These are phyloP conservation scores for Etheostoma cragini DNA, from an alignment of 2,113 vertebrate genomes.

Conservation along the genomic window DNA sequence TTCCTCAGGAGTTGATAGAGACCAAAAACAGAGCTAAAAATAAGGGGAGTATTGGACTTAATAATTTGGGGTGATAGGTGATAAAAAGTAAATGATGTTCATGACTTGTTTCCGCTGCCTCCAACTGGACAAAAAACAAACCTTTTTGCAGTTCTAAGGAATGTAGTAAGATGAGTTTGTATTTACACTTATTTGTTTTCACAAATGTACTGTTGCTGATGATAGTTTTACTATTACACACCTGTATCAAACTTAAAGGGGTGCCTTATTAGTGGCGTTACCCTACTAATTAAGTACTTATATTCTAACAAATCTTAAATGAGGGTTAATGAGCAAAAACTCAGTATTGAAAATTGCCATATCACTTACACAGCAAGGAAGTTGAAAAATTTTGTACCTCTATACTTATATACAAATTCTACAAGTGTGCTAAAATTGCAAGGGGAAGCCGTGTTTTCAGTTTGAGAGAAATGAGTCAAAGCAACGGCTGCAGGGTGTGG, in stretches of 20 bases:
- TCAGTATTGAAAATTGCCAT: conserved; percentile 23
- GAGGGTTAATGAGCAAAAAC: conserved; percentile 18
- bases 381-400: not conserved
- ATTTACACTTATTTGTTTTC: not conserved
- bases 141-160: not conserved
- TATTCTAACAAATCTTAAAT: not conserved
- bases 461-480: conserved; percentile 77
- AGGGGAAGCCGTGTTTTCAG: conserved; percentile 25
- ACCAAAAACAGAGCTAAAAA: not conserved
- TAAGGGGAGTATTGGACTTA: not conserved
- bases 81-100: not conserved
- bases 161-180: not conserved
- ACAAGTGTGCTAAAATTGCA: conserved; percentile 8
- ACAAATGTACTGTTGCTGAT: not conserved
- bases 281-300: not conserved
- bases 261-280: not conserved
- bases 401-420: not conserved
- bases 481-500: conserved; percentile 61
- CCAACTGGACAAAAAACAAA: not conserved
- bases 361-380: not conserved
- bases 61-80: too few species aligned
- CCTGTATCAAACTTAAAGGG: not conserved
- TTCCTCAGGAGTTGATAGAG: not conserved
- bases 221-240: not conserved
- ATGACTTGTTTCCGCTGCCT: not conserved